Evolutionary conservation across 2,113 vertebrate species (phyloP).

Genomic region (Naja naja): DNA sequence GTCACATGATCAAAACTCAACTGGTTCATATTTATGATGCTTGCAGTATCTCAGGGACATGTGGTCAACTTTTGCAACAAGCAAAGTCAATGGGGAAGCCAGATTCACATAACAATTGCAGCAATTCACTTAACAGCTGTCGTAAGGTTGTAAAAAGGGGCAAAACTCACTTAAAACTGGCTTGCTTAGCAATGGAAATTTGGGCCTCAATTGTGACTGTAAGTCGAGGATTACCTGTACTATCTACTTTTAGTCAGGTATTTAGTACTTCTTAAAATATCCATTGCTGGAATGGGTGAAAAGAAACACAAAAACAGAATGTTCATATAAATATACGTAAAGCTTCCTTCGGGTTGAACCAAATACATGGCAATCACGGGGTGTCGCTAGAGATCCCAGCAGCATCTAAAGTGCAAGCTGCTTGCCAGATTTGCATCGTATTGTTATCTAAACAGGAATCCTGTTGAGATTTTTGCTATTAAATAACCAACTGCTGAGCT

Average conservation of each 20-base stretch:
- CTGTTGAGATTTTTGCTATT: background rate
- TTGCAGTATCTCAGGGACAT: background rate
- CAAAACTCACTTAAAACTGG: background rate
- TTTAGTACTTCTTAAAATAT: background rate
- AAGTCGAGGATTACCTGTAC: background rate
- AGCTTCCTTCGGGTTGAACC: background rate
- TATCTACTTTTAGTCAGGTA: background rate
- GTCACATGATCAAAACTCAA: background rate
- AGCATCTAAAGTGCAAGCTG: background rate
- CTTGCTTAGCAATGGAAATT: background rate
- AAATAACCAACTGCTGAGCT: background rate
- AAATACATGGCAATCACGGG: background rate
- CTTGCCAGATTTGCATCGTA: background rate
- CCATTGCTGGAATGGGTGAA: background rate
- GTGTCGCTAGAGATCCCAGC: background rate
- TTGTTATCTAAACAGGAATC: background rate
- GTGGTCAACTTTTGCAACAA: background rate
- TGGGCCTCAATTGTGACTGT: background rate
- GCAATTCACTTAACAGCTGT: background rate
- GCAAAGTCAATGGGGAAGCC: background rate
- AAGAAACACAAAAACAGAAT: no score
- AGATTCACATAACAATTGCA: background rate
- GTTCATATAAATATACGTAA: background rate
- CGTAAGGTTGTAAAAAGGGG: background rate
- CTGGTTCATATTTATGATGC: background rate